These are phyloP conservation scores for Elgaria multicarinata DNA, from an alignment of 2,113 vertebrate species.

Conservation along the genomic window DNA sequence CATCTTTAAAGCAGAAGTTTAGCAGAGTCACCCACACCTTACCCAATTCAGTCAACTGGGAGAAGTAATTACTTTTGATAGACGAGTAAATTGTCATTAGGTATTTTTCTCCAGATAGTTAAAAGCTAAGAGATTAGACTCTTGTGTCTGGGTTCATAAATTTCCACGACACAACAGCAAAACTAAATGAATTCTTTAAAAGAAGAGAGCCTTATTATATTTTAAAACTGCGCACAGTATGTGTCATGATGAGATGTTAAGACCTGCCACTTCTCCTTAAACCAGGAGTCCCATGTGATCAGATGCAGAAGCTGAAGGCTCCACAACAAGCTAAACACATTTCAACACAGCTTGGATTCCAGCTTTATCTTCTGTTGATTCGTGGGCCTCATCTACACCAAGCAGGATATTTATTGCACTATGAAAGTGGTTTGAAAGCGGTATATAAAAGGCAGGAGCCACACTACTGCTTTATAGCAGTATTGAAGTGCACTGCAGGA, in stretches of 20 bases:
- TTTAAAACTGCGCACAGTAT: constrained; percentile 27
- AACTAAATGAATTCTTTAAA: constrained; percentile 25
- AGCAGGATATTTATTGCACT: too few species aligned
- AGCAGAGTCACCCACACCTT: constrained; percentile 64
- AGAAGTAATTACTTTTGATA: constrained; percentile 71
- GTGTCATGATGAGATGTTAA: neutral
- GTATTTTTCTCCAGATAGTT: constrained; percentile 51
- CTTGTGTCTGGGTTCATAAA: constrained; percentile 56
- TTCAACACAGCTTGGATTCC: neutral
- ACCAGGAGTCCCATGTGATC: neutral
- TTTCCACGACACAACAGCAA: constrained; percentile 46
- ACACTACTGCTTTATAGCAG: too few species aligned
- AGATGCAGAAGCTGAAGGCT: neutral
- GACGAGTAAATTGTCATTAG: constrained; percentile 68
- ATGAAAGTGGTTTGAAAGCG: too few species aligned
- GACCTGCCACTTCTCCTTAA: neutral
- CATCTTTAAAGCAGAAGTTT: constrained; percentile 55
- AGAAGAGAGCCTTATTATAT: constrained; percentile 14
- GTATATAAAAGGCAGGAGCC: too few species aligned
- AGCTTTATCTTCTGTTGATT: constrained; percentile 1
- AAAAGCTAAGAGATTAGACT: constrained; percentile 62
- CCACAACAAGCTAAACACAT: too few species aligned
- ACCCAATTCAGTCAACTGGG: constrained; percentile 61
- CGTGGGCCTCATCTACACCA: too few species aligned
- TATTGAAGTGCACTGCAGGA: too few species aligned